Base-by-base conservation (phyloP, 2,797 vertebrate genomes). In the Sebastes paucispinis region DNA sequence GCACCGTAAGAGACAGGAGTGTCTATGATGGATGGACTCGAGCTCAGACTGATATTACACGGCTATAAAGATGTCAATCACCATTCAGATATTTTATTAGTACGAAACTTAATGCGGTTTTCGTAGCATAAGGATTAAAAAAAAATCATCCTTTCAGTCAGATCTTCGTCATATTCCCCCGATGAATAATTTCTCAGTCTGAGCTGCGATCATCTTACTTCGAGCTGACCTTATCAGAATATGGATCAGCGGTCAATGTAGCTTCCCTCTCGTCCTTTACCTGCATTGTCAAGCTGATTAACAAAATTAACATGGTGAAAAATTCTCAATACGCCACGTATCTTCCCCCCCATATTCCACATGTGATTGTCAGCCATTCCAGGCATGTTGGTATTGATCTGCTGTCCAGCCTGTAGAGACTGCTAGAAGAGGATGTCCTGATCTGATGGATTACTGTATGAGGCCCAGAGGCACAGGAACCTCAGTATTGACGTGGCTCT, bases 371-470 rank as follows among this genome's bases (percentile, higher is more conserved):
- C 93, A 93, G 91, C 77, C 87, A 84, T 86, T 86, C 80, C 79
- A 74, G 86, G 92, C 90, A 77, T 75, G 84, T 70, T 62, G 77
- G 71, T 92, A 95, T 96, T 81, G 95, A 96, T 95, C 93, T 69
- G 80, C 87, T 92, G 92, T 91, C 93, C 88, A 79, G 88, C 89
- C 94, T 89, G 88, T 87, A 82, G 94, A 94, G 92, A 89, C 91
- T 80, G 87, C 71, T 89, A 86, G 90, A 86, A 82, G 91, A 92
- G 91, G 93, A 95, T 95, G 94, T 95, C 94, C 93, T 94, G 95
- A 95, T 96, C 94, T 95, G 94, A 95, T 96, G 94, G 95, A 96
- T 96, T 94, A 95, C 94, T 93, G 92, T 94, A 93, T 93, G 90
- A 94, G 92, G 91, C 93, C 91, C 94, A 93, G 89, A 93, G 92